Percentiles rank a stretch among this genome's conserved stretches.
These are phyloP conservation scores for Epinephelus awoara DNA, from an alignment of 2,797 vertebrate genomes.

Conservation along the genomic window DNA sequence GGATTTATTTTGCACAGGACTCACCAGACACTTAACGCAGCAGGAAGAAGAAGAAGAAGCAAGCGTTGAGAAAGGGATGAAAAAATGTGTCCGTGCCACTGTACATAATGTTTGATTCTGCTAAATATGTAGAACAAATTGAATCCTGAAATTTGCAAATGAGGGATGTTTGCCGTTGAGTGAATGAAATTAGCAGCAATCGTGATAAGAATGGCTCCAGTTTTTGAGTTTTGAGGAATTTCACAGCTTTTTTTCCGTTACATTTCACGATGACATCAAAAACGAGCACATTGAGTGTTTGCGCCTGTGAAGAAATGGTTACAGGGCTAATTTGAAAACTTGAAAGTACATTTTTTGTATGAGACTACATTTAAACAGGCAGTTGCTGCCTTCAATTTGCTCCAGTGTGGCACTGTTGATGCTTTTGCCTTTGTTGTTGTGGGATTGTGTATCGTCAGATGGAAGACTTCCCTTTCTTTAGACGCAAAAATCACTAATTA, in stretches of 20 bases:
- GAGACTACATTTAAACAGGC: not conserved
- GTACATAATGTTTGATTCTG: constrained; percentile 31
- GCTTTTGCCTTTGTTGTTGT: not conserved
- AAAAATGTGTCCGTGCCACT: not conserved
- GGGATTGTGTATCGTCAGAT: constrained; percentile 7
- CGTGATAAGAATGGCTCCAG: not conserved
- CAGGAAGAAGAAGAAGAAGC: constrained; percentile 12
- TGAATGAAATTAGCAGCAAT: constrained; percentile 23
- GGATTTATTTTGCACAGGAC: constrained; percentile 43
- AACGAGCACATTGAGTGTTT: not conserved
- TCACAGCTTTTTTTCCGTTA: not conserved
- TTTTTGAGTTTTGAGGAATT: constrained; percentile 15
- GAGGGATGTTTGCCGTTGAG: constrained; percentile 6
- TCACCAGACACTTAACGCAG: constrained; percentile 29
- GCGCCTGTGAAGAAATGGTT: not conserved
- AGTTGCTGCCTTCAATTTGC: constrained; percentile 4
- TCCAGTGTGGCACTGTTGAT: not conserved
- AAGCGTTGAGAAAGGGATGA: constrained; percentile 32
- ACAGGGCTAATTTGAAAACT: not conserved
- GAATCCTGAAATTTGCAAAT: constrained; percentile 34
- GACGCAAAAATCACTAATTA: constrained; percentile 9
- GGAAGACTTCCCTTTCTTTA: not conserved
- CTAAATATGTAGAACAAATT: constrained; percentile 49
- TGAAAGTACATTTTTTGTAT: constrained; percentile 8
- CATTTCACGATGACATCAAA: not conserved